Evolutionary conservation across 2,113 vertebrate genomes (phyloP).

Genomic region (Butorides virescens): DNA sequence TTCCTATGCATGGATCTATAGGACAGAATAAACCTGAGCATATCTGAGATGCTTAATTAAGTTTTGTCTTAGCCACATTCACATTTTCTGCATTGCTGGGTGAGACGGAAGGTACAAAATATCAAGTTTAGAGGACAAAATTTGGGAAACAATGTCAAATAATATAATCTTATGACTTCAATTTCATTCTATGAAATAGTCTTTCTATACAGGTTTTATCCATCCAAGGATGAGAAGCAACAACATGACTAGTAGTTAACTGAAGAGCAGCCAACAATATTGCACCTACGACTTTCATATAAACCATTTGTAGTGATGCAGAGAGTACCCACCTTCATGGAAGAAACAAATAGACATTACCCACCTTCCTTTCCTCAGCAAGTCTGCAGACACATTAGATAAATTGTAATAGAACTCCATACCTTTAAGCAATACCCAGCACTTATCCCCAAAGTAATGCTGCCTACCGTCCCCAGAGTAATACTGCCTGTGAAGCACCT

Average conservation of each 20-base stretch:
- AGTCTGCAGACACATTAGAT: fast-evolving
- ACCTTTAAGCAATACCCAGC: background rate
- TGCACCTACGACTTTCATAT: background rate
- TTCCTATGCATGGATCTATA: background rate
- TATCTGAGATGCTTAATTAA: background rate
- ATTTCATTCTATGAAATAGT: background rate
- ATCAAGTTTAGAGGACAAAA: background rate
- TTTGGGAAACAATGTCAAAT: background rate
- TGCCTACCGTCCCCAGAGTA: background rate
- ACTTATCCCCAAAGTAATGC: background rate
- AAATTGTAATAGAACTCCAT: background rate
- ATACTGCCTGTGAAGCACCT: background rate
- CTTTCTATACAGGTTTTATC: background rate
- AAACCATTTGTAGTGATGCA: background rate
- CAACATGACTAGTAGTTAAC: background rate
- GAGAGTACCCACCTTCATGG: too few relatives aligned
- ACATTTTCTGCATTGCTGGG: background rate
- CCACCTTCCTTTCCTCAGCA: background rate
- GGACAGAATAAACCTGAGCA: background rate
- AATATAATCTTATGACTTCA: background rate
- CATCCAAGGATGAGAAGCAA: background rate
- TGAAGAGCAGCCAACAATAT: background rate
- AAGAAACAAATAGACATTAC: background rate
- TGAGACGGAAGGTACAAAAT: background rate
- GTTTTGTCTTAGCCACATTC: background rate